Evolutionary conservation across 2,888 invertebrate species (phyloP).

Genomic region (Dicroscelio sp.): DNA sequence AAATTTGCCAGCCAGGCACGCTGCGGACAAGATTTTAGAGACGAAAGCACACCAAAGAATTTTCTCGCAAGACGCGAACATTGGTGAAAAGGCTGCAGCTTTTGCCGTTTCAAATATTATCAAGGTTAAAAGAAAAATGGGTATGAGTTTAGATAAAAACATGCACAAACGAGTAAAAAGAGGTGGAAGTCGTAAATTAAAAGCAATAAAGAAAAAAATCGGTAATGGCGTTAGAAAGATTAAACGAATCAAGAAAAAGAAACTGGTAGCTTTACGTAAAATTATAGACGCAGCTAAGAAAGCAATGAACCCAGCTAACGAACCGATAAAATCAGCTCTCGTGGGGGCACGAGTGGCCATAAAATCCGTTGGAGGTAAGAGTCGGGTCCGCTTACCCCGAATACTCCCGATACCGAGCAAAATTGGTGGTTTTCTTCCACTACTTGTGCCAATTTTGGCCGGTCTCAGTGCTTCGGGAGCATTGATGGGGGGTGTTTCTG

Average conservation of each 20-base stretch:
- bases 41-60: slow-evolving; percentile 88
- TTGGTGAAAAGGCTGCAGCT: slow-evolving; percentile 66
- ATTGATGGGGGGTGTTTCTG: background rate
- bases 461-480: background rate
- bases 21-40: slow-evolving; percentile 89
- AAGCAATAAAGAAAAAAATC: background rate
- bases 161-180: too few relatives aligned
- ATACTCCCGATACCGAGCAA: background rate
- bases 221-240: too few relatives aligned
- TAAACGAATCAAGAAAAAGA: too few relatives aligned
- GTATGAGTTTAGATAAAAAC: slow-evolving; percentile 37
- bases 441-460: slow-evolving; percentile 53
- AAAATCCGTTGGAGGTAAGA: background rate
- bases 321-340: background rate
- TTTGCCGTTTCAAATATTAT: slow-evolving; percentile 43
- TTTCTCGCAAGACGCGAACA: slow-evolving; percentile 82
- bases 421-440: background rate
- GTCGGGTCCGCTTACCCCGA: background rate
- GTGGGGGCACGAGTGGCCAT: background rate
- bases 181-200: background rate
- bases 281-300: slow-evolving; percentile 8
- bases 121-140: slow-evolving; percentile 54
- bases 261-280: background rate
- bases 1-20: slow-evolving; percentile 83
- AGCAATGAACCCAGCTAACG: background rate